Base-by-base conservation (phyloP, 2,113 vertebrate species). In the Apodemus sylvaticus region DNA sequence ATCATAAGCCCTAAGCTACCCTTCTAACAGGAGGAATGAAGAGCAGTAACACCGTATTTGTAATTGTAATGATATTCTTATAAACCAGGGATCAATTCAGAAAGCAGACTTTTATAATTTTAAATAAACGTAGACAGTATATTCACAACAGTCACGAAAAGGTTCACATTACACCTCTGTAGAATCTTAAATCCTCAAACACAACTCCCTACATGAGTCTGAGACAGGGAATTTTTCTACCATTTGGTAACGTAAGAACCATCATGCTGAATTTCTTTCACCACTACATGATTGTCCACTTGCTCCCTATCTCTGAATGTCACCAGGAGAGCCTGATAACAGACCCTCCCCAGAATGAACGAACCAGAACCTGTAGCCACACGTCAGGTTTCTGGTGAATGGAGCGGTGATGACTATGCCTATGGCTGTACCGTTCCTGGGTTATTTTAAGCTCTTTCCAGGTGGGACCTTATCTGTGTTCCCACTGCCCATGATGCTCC, bases 61-160 rank as follows among this genome's bases (percentile, higher is more conserved):
- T 86, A 85, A 94, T 95, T 77, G 79, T 96, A 95, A 89, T 91
- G 74, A 90, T 76, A 89, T 81, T 70, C 70, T 87, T 95, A 91
- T 89, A 90, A 74, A 93, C 79, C 96, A 94, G 17, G 94, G 96
- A 95, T 76, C 92, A 94, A 64, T 3, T 95, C 93, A 68, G 96
- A 97, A 96, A 91, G 94, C 36, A 93, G 87, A 53, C 71, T 95
- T 95, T 96, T 91, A 58, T 83, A 87, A 95, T 98, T 97, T 91
- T 64, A 95, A 64, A 31, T 97, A 93, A 98, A 92, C 3, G 34
- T 62, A 64, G 70, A 89, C 51, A 70, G 82, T 51, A 79, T 81
- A 73, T 42, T 93, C 94, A 96, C 96, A 94, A 91, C 45, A 89
- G 39, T 11, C 76, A 86, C 7, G 62, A 58, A 93, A 62, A n/a